phyloP scores from a whole-genome alignment of 2,888 invertebrate species.

The Agrenia bidenticulata region DNA sequence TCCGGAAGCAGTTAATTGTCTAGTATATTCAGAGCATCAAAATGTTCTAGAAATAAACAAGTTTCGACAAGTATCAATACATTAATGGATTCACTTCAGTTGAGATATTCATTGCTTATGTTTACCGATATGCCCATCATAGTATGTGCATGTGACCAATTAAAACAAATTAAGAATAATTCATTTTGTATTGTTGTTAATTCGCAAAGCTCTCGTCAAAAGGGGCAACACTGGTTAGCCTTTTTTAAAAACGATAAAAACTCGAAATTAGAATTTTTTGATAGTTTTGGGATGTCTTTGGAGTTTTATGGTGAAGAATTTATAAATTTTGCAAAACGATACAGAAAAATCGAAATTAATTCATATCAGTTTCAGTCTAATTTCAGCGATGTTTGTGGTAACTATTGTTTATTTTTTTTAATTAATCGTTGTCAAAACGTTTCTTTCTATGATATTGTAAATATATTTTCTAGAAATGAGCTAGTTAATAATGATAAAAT shows the following conservation, averaged over 20 bases:
- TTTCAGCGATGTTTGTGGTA: constrained; percentile 13
- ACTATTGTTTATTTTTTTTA: constrained; percentile 19
- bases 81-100: constrained; percentile 27
- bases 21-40: constrained; percentile 33
- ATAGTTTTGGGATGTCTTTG: constrained; percentile 19
- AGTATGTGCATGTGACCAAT: constrained; percentile 19
- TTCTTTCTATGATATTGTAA: not conserved
- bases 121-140: not conserved
- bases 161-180: not conserved
- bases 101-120: constrained; percentile 11
- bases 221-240: constrained; percentile 25
- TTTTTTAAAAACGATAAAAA: not conserved
- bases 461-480: not conserved
- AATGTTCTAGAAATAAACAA: constrained; percentile 30
- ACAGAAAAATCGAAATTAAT: not conserved
- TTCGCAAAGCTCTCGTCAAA: not conserved
- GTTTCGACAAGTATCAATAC: constrained; percentile 13
- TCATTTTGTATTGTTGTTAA: constrained; percentile 20
- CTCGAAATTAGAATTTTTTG: constrained; percentile 20
- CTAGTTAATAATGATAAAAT: not conserved
- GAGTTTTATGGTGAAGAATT: constrained; percentile 8
- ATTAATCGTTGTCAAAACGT: not conserved
- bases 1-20: constrained; percentile 26
- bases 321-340: not conserved
- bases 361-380: not conserved